Conservation (phyloP, 2,888 invertebrate species). For the Drosophila lacicola region DNA sequence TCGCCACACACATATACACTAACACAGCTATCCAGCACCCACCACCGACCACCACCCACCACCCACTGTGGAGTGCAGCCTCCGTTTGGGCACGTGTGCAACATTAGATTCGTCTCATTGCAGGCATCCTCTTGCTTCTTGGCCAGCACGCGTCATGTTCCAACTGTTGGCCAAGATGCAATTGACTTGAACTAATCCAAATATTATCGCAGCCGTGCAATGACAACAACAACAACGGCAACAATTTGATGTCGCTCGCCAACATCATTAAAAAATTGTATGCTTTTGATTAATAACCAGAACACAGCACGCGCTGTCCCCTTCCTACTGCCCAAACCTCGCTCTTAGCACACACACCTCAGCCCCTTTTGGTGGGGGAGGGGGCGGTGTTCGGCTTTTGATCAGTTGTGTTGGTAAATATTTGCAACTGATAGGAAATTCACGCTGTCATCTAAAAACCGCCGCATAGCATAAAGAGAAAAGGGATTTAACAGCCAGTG, state of each 20-base stretch:
- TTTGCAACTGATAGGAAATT: constrained; percentile 60
- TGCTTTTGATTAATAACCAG: constrained; percentile 76
- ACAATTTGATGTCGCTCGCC: constrained; percentile 55
- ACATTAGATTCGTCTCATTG: constrained; percentile 81
- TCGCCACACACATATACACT: constrained; percentile 11
- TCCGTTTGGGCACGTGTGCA: constrained; percentile 71
- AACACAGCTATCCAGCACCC: not conserved
- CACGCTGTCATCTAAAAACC: constrained; percentile 49
- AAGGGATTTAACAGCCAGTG: constrained; percentile 49
- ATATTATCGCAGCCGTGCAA: constrained; percentile 77
- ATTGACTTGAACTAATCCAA: constrained; percentile 83
- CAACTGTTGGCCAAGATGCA: constrained; percentile 70
- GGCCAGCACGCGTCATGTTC: constrained; percentile 54
- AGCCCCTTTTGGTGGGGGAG: too few relatives aligned
- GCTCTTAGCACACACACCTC: not conserved
- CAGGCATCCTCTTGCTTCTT: constrained; percentile 42
- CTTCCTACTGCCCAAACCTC: not conserved
- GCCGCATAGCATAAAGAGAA: constrained; percentile 10
- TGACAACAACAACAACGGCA: constrained; percentile 48
- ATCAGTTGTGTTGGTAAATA: constrained; percentile 65
- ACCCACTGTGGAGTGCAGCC: constrained; percentile 61
- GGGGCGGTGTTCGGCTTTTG: constrained; percentile 53
- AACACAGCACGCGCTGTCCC: constrained; percentile 47
- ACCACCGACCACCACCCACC: constrained; percentile 30
- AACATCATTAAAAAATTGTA: constrained; percentile 76